A percentile compares a stretch with the other conserved stretches of the same genome.
phyloP scores from a whole-genome alignment of 64 coral and sea anemone genomes.

The Anthopleura sola region DNA sequence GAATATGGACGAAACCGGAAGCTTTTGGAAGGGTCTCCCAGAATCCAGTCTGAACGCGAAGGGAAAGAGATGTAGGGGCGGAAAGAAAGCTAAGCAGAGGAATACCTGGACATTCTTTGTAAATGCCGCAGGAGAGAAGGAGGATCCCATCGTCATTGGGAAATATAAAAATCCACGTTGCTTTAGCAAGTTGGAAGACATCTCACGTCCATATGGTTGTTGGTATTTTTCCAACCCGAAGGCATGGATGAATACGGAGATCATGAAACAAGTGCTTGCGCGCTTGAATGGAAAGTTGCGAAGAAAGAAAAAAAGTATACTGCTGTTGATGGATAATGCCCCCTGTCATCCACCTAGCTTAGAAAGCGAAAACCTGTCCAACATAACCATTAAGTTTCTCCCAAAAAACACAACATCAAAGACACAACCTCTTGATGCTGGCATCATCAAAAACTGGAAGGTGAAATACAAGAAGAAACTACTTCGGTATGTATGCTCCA shows the following conservation, averaged over 20 bases:
- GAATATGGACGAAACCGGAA: too few species aligned
- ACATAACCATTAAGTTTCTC: conserved; percentile 44
- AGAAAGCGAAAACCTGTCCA: conserved; percentile 6
- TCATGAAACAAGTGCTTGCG: conserved; percentile 27
- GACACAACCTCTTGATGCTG: conserved; percentile 36
- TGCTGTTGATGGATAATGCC: conserved; percentile 57
- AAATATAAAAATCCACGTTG: too few species aligned
- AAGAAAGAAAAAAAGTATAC: conserved; percentile 9
- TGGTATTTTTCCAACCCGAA: not conserved
- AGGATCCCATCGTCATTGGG: too few species aligned
- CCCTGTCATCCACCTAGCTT: conserved; percentile 20
- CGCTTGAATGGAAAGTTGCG: conserved; percentile 26
- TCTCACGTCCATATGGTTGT: too few species aligned
- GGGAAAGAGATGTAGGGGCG: too few species aligned
- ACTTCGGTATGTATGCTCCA: conserved; percentile 14
- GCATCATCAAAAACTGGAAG: conserved; percentile 43
- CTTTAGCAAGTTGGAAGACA: too few species aligned
- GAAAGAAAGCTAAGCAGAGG: too few species aligned
- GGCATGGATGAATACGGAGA: conserved; percentile 53
- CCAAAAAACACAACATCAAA: conserved; percentile 57
- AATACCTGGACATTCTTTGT: too few species aligned
- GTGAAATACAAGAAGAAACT: conserved; percentile 41
- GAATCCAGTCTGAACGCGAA: too few species aligned
- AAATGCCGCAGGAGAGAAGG: too few species aligned
- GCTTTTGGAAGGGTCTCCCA: too few species aligned